These are phyloP conservation scores for Rhimphoctona megacephalus DNA, from an alignment of 2,888 invertebrate genomes.

Conservation along the genomic window DNA sequence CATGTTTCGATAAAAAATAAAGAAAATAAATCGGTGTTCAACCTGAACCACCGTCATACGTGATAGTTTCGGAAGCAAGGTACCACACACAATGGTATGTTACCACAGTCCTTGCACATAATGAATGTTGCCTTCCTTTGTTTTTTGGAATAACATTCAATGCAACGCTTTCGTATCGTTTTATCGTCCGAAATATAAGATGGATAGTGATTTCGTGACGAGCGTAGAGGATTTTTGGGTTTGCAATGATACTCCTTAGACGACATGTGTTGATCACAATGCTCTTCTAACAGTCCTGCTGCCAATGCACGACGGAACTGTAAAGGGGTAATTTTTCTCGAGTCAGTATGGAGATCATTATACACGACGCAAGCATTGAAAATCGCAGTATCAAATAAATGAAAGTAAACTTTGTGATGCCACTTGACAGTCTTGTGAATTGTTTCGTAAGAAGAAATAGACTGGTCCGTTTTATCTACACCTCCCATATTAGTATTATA, in stretches of 20 bases:
- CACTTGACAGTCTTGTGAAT: slow-evolving; percentile 38
- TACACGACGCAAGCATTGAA: slow-evolving; percentile 41
- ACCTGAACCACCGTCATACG: slow-evolving; percentile 25
- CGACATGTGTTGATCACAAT: slow-evolving; percentile 27
- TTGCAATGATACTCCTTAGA: slow-evolving; percentile 31
- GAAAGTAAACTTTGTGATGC: slow-evolving; percentile 40
- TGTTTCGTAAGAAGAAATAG: slow-evolving; percentile 25
- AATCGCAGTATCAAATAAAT: slow-evolving; percentile 34
- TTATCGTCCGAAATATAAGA: slow-evolving; percentile 44
- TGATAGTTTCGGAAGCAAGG: slow-evolving; percentile 47
- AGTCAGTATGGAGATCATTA: slow-evolving; percentile 27
- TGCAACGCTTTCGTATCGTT: slow-evolving; percentile 28
- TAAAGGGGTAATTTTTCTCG: slow-evolving; percentile 4
- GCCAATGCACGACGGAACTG: slow-evolving; percentile 11
- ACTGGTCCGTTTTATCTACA: slow-evolving; percentile 24
- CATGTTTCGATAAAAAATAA: background rate
- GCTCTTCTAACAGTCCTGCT: slow-evolving; percentile 13
- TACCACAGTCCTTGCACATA: slow-evolving; percentile 40
- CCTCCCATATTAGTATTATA: slow-evolving; percentile 20
- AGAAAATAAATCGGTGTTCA: background rate
- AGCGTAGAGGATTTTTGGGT: slow-evolving; percentile 34
- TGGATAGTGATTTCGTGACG: slow-evolving; percentile 35
- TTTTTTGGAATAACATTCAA: slow-evolving; percentile 41
- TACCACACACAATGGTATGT: slow-evolving; percentile 30
- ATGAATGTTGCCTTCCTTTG: slow-evolving; percentile 31